Conservation (phyloP, 2,797 vertebrate species). For the Cuniculus paca region DNA sequence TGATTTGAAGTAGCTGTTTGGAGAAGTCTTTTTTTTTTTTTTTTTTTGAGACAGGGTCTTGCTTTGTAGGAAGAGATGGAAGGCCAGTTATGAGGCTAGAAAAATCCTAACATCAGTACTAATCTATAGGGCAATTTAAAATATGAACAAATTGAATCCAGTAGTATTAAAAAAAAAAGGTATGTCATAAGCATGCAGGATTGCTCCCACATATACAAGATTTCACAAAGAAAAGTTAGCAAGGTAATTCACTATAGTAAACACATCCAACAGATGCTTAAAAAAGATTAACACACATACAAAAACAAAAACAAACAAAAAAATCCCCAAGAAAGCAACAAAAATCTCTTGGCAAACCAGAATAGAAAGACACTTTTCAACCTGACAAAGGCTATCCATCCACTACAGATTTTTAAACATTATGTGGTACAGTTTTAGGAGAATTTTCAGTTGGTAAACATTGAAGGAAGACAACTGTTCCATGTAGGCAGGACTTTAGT, state of each 20-base stretch:
- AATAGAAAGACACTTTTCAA: neutral
- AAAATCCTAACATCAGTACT: neutral
- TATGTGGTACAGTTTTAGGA: neutral
- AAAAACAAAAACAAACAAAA: neutral
- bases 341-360: neutral
- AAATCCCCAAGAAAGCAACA: neutral
- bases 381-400: neutral
- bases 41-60: neutral
- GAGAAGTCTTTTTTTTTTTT: neutral
- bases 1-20: slow-evolving; percentile 37
- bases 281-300: neutral
- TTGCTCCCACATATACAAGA: neutral
- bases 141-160: neutral
- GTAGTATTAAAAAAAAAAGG: neutral
- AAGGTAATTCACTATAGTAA: neutral
- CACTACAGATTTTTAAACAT: neutral
- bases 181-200: neutral
- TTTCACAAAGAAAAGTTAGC: slow-evolving; percentile 28
- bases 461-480: neutral
- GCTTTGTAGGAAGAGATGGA: neutral
- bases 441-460: neutral
- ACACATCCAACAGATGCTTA: neutral
- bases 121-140: neutral
- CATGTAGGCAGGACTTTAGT: neutral
- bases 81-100: neutral